Conservation (phyloP, 2,888 invertebrate genomes). For the Andricus curvator region DNA sequence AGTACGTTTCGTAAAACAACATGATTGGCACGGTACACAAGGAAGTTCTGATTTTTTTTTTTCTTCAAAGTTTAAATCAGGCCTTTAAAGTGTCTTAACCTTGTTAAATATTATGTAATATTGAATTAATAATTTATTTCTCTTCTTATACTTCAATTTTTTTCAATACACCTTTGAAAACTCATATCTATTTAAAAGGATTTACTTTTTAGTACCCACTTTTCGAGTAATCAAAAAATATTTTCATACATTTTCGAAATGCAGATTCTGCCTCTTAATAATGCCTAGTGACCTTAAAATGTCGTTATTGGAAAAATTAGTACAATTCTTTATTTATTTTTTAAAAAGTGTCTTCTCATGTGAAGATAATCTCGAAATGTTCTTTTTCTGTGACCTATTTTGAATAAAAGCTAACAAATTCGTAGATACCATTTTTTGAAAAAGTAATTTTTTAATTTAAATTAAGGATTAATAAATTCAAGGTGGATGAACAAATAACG, state of each 20-base stretch:
- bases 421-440: not conserved
- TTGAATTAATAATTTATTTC: not conserved
- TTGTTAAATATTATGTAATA: not conserved
- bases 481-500: constrained; percentile 11
- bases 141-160: not conserved
- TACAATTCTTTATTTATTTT: not conserved
- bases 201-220: no score
- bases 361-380: no score
- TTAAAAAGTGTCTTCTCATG: no score
- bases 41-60: not conserved
- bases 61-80: not conserved
- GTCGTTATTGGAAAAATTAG: not conserved
- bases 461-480: not conserved
- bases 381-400: not conserved
- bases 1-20: not conserved
- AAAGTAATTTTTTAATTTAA: not conserved
- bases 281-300: no score
- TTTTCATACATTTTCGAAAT: no score
- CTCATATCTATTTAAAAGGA: no score
- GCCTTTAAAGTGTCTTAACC: not conserved
- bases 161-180: not conserved
- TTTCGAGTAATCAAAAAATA: no score
- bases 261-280: no score
- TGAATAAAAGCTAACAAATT: not conserved
- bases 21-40: not conserved